Base-by-base conservation (phyloP, 2,888 invertebrate genomes). In the Cenopis cana region DNA sequence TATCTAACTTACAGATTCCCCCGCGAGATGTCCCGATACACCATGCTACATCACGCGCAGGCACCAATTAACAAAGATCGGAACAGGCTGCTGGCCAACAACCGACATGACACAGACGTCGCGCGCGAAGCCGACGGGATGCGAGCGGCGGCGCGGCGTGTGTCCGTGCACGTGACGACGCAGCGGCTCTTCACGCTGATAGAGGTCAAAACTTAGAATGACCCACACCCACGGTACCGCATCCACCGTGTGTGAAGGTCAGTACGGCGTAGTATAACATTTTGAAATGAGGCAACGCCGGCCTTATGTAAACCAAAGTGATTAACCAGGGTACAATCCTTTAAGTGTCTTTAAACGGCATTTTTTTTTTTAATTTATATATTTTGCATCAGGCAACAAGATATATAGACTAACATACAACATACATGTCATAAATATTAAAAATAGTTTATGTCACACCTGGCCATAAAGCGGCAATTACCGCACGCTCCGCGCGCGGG, bases 31-130 rank as follows among this genome's bases (percentile, higher is more conserved):
- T 89, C 91, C 0, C 84, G 87, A 24, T 94, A 93, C 83, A 85
- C 85, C 1, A 93, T 93, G 93, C 75, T 92, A 74, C 49, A 59
- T n/a, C 93, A 94, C 82, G 74, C 61, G 14, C 90, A 82, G 54
- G 88, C 84, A 77, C 70, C 74, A 3, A 80, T 73, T 65, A 92
- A 91, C 79, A 56, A 38, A 0, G 76, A 75, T 17, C 85, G 91
- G 2, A 14, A 61, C 17, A 64, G 77, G 74, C 50, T 74, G 91
- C 17, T 92, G 79, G 69, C 70, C 0, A 84, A 84, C 60, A 87
- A 83, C 78, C 60, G 54, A 6, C 70, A 50, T 36, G 67, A 60
- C 14, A 46, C 71, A 20, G 41, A 36, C 18, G 56, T 65, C 11
- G 78, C 65, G 36, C 68, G 71, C 24, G 70, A 74, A 14, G 71